Base-by-base conservation (phyloP, 2,113 vertebrate species). In the Cebidichthys violaceus region DNA sequence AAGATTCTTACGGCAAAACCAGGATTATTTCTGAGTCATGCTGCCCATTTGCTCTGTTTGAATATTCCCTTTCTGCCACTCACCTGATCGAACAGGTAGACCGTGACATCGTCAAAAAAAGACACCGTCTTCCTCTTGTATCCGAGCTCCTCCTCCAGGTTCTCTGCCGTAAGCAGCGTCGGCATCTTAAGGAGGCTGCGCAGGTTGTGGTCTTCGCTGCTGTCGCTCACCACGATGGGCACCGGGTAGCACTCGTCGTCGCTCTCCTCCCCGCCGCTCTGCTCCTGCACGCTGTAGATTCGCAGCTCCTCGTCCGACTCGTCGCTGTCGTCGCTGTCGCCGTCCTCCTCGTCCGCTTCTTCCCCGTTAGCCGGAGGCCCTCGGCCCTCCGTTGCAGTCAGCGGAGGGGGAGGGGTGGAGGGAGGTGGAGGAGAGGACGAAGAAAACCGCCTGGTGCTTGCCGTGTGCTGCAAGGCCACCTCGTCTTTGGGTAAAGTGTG, bases 41-140 rank as follows among this genome's bases (percentile, higher is more conserved):
- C 13, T 10, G 10, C 39, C 11, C 39, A 11, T 11, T 11, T 41
- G 39, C 11, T 41, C n/a, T n/a, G 6, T 20, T 39, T 17, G 9
- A 59, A 27, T 6, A 4, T 4, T 14, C 4, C n/a, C 14, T n/a
- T 18, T 29, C 27, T 17, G n/a, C 1, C 7, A 72, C 86, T 85
- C 89, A 99, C 98, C 96, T 99, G 97, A 92, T 99, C 97, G 0
- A 99, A 99, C 91, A 99, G 95, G 92, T 98, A 99, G 91, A 99
- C 96, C 2, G 98, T 99, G 80, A 99, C 98, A 0, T 99, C 97
- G 0, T 99, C 97, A 0, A 96, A 99, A 91, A 99, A 99, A 41
- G 98, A 98, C 79, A 99, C 98, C 0, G 96, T 97, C 88, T 99
- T 99, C 91, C 96, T 99, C 94, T 96, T 97, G 90, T 92, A 93